These are phyloP conservation scores for Macaria notata DNA, from an alignment of 2,888 invertebrate species.

Conservation along the genomic window DNA sequence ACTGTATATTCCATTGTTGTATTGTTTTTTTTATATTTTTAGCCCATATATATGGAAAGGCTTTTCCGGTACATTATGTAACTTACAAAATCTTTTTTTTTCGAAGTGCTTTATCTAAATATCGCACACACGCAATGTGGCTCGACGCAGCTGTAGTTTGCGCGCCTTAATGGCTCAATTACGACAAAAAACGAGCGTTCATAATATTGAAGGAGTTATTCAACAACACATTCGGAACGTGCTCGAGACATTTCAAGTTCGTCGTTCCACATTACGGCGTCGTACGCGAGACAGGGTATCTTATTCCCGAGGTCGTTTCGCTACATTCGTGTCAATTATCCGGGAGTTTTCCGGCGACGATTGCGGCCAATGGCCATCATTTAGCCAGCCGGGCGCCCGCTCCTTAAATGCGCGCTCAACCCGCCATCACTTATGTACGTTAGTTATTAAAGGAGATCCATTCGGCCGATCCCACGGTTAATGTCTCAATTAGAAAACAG, in stretches of 20 bases:
- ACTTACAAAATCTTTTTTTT: too few species aligned
- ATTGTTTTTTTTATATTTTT: too few species aligned
- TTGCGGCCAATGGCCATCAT: conserved; percentile 69
- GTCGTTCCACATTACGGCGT: conserved; percentile 42
- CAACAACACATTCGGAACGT: conserved; percentile 39
- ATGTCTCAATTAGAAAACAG: conserved; percentile 75
- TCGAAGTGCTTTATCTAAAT: too few species aligned
- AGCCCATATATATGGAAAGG: too few species aligned
- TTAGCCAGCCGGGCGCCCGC: conserved; percentile 55
- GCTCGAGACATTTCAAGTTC: conserved; percentile 36
- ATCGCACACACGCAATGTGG: too few species aligned
- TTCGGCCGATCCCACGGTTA: conserved; percentile 65
- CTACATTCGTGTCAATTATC: conserved; percentile 74
- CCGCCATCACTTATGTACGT: conserved; percentile 68
- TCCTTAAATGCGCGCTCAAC: conserved; percentile 58
- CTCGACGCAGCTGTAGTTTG: too few species aligned
- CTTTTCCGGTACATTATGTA: too few species aligned
- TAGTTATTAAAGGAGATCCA: conserved; percentile 70
- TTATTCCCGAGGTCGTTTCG: conserved; percentile 56
- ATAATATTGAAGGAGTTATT: conserved; percentile 35
- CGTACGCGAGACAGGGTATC: conserved; percentile 40
- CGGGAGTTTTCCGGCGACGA: conserved; percentile 68
- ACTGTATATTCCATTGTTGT: too few species aligned
- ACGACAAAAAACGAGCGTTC: conserved; percentile 31
- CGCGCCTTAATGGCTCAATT: conserved; percentile 31